phyloP scores from a whole-genome alignment of 2,888 invertebrate genomes.

The Drosophila nr. perissopoda region DNA sequence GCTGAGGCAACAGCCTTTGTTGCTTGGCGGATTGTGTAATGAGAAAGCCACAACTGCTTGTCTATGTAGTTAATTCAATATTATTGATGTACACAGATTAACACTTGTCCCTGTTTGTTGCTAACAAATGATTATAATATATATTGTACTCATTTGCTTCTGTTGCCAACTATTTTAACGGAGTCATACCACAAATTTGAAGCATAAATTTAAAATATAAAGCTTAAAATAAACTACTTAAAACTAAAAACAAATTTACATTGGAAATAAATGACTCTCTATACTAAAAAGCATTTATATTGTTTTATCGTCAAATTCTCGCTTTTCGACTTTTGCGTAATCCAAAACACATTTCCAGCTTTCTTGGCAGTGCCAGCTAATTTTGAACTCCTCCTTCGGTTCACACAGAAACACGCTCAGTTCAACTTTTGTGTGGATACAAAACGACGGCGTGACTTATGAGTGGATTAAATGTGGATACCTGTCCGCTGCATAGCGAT shows the following conservation, averaged over 20 bases:
- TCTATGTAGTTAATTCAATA: constrained; percentile 42
- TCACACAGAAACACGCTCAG: constrained; percentile 15
- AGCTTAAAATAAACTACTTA: neutral
- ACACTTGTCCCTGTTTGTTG: constrained; percentile 16
- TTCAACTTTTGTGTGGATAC: constrained; percentile 25
- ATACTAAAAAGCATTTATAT: neutral
- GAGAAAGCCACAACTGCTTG: constrained; percentile 18
- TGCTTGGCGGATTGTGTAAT: constrained; percentile 65
- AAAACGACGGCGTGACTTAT: constrained; percentile 69
- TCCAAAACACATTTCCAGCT: neutral
- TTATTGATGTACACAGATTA: constrained; percentile 12
- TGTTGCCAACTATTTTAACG: neutral
- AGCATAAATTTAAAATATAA: neutral
- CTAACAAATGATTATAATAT: constrained; percentile 8
- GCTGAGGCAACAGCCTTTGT: constrained; percentile 20
- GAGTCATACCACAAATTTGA: neutral
- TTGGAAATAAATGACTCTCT: neutral
- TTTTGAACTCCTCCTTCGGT: constrained; percentile 13
- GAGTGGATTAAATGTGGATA: constrained; percentile 61
- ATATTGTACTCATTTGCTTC: neutral
- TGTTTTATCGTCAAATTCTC: neutral
- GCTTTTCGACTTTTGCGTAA: neutral
- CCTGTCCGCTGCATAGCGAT: constrained; percentile 34
- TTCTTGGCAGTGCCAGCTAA: constrained; percentile 1
- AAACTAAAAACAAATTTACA: neutral